A percentile compares a stretch with the other conserved stretches of the same genome.
Evolutionary conservation across 1,140 invertebrate species (phyloP).

Genomic region (Caenorhabditis elegans): DNA sequence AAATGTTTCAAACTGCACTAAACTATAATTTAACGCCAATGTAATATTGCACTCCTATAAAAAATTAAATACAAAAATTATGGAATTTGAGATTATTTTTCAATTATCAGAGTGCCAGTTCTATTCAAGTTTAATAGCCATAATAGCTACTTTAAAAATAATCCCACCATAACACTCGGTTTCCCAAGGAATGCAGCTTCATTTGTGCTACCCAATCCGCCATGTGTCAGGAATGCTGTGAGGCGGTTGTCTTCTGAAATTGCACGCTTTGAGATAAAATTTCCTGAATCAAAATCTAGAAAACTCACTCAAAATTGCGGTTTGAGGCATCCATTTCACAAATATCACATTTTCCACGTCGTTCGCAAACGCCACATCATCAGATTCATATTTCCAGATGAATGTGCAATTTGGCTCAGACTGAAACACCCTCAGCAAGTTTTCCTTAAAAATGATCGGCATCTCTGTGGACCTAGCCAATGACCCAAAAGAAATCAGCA

Average conservation of each 20-base stretch:
- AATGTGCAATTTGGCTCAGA: conserved; percentile 40
- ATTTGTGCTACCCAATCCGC: conserved; percentile 52
- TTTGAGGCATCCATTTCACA: conserved; percentile 41
- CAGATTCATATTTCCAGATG: conserved; percentile 51
- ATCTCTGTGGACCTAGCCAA: conserved; percentile 22
- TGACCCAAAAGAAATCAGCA: conserved; percentile 37
- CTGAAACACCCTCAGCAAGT: neutral
- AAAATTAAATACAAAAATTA: too few relatives aligned
- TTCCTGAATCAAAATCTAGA: neutral
- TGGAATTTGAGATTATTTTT: too few relatives aligned
- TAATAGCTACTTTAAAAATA: too few relatives aligned
- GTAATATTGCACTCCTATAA: too few relatives aligned
- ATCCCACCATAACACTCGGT: conserved; percentile 51
- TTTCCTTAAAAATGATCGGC: neutral
- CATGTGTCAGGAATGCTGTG: conserved; percentile 54
- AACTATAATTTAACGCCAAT: too few relatives aligned
- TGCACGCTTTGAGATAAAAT: too few relatives aligned
- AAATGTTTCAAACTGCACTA: too few relatives aligned
- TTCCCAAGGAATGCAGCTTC: conserved; percentile 52
- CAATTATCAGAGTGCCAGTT: too few relatives aligned
- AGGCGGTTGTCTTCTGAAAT: conserved; percentile 44
- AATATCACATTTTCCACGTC: conserved; percentile 38
- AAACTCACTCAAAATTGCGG: conserved; percentile 25
- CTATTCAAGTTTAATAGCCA: too few relatives aligned
- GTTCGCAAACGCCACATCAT: conserved; percentile 28